Conservation (phyloP, 2,888 invertebrate genomes). For the Stegophylla sp. region DNA sequence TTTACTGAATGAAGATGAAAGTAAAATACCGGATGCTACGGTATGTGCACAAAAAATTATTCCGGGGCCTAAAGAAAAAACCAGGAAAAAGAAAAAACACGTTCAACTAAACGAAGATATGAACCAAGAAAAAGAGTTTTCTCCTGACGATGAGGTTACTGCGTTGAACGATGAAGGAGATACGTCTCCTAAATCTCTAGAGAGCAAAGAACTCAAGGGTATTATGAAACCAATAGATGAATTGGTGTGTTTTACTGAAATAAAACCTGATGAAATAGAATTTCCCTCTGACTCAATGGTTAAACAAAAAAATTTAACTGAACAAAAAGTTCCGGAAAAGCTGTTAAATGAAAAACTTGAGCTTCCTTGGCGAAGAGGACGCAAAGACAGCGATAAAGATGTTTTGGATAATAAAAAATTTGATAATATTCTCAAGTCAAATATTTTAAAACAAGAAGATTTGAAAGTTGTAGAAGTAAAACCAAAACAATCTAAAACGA, state of each 20-base stretch:
- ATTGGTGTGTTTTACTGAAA: neutral
- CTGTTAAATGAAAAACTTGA: conserved; percentile 61
- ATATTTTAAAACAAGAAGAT: too few relatives aligned
- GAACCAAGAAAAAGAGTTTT: conserved; percentile 53
- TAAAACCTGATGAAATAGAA: neutral
- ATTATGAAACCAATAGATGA: conserved; percentile 33
- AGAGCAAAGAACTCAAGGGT: neutral
- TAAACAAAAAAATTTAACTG: conserved; percentile 24
- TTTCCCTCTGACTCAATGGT: neutral
- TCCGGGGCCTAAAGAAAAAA: neutral
- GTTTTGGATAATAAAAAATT: neutral
- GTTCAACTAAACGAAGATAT: conserved; percentile 59
- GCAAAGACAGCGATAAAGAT: conserved; percentile 14
- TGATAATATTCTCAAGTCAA: too few relatives aligned
- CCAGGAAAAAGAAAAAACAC: conserved; percentile 38
- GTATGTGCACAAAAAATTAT: conserved; percentile 37
- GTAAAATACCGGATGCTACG: neutral
- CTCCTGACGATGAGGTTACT: conserved; percentile 38
- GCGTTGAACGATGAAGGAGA: conserved; percentile 22
- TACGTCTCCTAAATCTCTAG: neutral
- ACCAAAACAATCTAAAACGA: too few relatives aligned
- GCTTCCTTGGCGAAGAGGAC: conserved; percentile 62
- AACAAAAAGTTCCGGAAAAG: conserved; percentile 45
- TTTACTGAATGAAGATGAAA: neutral
- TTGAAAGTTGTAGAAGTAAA: too few relatives aligned